Evolutionary conservation across 1,140 invertebrate species (phyloP).

Genomic region (Wiebesia pumilae): DNA sequence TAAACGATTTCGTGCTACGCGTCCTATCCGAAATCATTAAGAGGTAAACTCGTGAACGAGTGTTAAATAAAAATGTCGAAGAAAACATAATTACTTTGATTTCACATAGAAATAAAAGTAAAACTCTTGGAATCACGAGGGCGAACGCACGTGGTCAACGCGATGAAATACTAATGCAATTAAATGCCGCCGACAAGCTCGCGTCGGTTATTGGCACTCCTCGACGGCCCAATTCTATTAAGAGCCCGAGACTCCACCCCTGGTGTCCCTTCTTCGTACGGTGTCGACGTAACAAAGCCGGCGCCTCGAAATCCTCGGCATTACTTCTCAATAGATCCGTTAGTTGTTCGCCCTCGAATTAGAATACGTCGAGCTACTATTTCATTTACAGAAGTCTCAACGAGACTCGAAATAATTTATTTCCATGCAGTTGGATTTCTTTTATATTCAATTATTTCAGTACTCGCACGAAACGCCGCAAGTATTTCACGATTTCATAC

Average conservation of each 20-base stretch:
- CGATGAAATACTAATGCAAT: constrained; percentile 72
- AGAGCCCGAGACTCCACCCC: constrained; percentile 38
- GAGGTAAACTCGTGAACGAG: not conserved
- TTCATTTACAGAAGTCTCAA: constrained; percentile 6
- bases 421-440: constrained; percentile 18
- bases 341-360: constrained; percentile 30
- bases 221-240: constrained; percentile 69
- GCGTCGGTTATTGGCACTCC: constrained; percentile 70
- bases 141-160: not conserved
- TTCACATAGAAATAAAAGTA: not conserved
- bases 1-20: too few relatives aligned
- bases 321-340: constrained; percentile 64
- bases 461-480: not conserved
- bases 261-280: constrained; percentile 46
- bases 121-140: not conserved
- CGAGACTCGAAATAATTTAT: constrained; percentile 38
- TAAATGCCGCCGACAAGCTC: constrained; percentile 67
- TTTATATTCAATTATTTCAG: not conserved
- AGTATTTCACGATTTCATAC: not conserved
- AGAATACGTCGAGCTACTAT: constrained; percentile 41
- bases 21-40: too few relatives aligned
- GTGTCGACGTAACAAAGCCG: constrained; percentile 65
- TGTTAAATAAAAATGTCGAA: not conserved
- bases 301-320: constrained; percentile 64
- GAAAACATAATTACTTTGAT: not conserved